phyloP scores from a whole-genome alignment of 2,113 vertebrate genomes.

The Otus sunia region DNA sequence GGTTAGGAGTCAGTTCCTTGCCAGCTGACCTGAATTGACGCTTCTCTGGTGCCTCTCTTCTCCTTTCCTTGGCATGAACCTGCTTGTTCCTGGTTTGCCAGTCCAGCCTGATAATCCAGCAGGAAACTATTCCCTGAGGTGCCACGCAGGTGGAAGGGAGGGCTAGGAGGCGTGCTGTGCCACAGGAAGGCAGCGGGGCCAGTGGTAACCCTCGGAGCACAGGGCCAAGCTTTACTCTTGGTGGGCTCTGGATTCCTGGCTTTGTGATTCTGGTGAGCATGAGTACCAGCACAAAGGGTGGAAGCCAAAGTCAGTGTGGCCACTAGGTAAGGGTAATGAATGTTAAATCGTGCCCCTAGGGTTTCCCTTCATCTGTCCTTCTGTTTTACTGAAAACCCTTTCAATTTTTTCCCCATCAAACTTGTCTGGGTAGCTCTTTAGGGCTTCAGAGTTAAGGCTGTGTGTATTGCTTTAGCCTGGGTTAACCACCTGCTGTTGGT shows the following conservation, averaged over 20 bases:
- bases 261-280: neutral
- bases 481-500: neutral
- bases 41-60: neutral
- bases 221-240: rapidly evolving
- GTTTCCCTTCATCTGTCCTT: neutral
- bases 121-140: constrained; percentile 11
- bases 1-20: neutral
- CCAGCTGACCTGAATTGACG: neutral
- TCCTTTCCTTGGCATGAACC: neutral
- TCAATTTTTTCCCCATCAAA: neutral
- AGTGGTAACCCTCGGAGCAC: rapidly evolving
- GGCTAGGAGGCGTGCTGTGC: neutral
- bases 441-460: neutral
- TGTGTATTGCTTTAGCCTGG: neutral
- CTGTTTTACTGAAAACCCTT: neutral
- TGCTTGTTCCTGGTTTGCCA: constrained; percentile 24
- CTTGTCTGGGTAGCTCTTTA: neutral
- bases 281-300: rapidly evolving
- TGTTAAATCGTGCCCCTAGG: neutral
- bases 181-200: rapidly evolving
- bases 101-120: constrained; percentile 49
- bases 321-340: neutral
- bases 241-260: neutral
- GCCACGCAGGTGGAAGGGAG: neutral
- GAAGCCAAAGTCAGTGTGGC: neutral